phyloP scores from a whole-genome alignment of 2,888 invertebrate genomes.

The Chrysomela aeneicollis region DNA sequence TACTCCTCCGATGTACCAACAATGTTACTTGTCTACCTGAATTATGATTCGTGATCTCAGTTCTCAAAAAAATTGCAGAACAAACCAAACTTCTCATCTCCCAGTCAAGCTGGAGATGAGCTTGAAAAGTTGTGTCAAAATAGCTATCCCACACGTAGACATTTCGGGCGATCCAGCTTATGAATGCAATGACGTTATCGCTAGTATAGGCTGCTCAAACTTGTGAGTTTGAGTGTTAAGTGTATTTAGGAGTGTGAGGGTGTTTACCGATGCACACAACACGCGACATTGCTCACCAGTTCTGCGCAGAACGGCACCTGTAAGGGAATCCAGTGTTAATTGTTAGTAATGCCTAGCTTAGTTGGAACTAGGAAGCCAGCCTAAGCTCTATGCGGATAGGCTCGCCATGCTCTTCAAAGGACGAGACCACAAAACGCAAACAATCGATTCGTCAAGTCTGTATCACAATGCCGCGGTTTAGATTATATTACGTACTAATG shows the following conservation, averaged over 20 bases:
- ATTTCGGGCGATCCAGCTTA: background rate
- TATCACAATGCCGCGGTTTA: too few species aligned
- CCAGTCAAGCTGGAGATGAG: too few species aligned
- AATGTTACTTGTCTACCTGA: too few species aligned
- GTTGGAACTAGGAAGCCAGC: constrained; percentile 54
- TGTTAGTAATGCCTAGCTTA: constrained; percentile 62
- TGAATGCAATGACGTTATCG: constrained; percentile 24
- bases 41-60: too few species aligned
- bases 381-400: constrained; percentile 44
- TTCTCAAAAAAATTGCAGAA: too few species aligned
- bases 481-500: too few species aligned
- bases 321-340: constrained; percentile 66
- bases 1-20: too few species aligned
- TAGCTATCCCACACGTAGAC: background rate
- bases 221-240: constrained; percentile 41
- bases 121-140: too few species aligned
- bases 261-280: constrained; percentile 94
- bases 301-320: constrained; percentile 94
- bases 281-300: constrained; percentile 95
- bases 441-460: background rate
- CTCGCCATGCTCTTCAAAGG: constrained; percentile 54
- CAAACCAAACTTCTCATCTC: too few species aligned
- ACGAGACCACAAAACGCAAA: constrained; percentile 28
- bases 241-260: constrained; percentile 71
- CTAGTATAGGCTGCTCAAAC: constrained; percentile 21